phyloP scores from a whole-genome alignment of 2,797 vertebrate genomes.

The Australoheros facetus region DNA sequence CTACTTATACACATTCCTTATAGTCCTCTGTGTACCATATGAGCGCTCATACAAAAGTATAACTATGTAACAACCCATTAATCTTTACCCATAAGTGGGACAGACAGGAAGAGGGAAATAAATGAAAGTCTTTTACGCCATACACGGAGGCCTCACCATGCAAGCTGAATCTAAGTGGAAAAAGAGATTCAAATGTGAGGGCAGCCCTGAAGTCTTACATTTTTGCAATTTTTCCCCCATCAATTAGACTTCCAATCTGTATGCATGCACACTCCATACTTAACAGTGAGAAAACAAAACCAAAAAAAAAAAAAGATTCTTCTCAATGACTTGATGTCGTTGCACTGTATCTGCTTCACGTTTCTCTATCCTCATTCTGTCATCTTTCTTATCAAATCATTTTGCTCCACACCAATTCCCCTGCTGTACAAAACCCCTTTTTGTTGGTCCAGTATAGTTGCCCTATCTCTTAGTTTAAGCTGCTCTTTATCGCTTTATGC shows the following conservation, averaged over 20 bases:
- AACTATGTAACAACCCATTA: constrained; percentile 1
- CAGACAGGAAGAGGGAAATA: constrained; percentile 1
- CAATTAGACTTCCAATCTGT: constrained; percentile 50
- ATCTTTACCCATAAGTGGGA: neutral
- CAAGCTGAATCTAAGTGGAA: constrained; percentile 4
- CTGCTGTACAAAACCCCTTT: constrained; percentile 20
- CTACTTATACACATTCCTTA: neutral
- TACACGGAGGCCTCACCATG: constrained; percentile 2
- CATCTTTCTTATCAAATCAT: constrained; percentile 36
- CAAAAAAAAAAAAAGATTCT: constrained; percentile 22
- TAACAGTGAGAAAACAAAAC: constrained; percentile 1
- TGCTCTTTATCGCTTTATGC: constrained; percentile 20
- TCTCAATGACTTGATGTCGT: constrained; percentile 26
- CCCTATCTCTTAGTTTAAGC: constrained; percentile 41
- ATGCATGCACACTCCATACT: neutral
- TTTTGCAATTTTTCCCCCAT: constrained; percentile 19
- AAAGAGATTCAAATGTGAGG: constrained; percentile 32
- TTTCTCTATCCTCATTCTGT: constrained; percentile 38
- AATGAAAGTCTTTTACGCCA: neutral
- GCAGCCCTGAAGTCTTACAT: constrained; percentile 10
- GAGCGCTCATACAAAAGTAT: neutral
- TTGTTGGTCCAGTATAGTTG: constrained; percentile 28
- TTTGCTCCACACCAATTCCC: constrained; percentile 30
- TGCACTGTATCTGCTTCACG: constrained; percentile 6
- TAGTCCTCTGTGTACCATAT: neutral